Evolutionary conservation across 2,888 invertebrate species (phyloP).

Genomic region (Sarcophaga caerulescens): DNA sequence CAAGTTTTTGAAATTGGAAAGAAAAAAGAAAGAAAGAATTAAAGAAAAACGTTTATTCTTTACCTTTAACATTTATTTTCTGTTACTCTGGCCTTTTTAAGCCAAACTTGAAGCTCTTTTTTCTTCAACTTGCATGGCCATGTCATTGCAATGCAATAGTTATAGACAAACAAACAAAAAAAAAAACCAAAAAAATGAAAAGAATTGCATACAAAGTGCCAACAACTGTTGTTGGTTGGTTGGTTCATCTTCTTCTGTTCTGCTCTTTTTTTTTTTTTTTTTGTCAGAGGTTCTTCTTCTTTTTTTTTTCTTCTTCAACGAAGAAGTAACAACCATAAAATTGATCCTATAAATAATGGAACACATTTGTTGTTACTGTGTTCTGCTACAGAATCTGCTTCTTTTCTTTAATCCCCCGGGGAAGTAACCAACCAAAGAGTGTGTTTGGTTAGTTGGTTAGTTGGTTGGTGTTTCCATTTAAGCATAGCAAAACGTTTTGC

Average conservation of each 20-base stretch:
- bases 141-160: conserved; percentile 46
- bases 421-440: neutral
- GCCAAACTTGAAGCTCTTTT: conserved; percentile 39
- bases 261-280: neutral
- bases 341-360: conserved; percentile 47
- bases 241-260: neutral
- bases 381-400: neutral
- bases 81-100: neutral
- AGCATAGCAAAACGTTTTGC: neutral
- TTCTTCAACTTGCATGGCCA: conserved; percentile 34
- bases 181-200: neutral
- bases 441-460: neutral
- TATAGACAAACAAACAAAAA: conserved; percentile 19
- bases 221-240: neutral
- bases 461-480: neutral
- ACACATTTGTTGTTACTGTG: conserved; percentile 19
- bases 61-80: conserved; percentile 44
- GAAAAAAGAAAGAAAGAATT: conserved; percentile 17
- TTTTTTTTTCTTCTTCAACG: conserved; percentile 4
- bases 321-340: conserved; percentile 52
- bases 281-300: neutral
- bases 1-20: conserved; percentile 15
- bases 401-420: conserved; percentile 28
- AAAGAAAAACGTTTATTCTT: neutral
- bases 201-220: neutral